phyloP scores from a whole-genome alignment of 2,797 vertebrate species.

The Luscinia luscinia region DNA sequence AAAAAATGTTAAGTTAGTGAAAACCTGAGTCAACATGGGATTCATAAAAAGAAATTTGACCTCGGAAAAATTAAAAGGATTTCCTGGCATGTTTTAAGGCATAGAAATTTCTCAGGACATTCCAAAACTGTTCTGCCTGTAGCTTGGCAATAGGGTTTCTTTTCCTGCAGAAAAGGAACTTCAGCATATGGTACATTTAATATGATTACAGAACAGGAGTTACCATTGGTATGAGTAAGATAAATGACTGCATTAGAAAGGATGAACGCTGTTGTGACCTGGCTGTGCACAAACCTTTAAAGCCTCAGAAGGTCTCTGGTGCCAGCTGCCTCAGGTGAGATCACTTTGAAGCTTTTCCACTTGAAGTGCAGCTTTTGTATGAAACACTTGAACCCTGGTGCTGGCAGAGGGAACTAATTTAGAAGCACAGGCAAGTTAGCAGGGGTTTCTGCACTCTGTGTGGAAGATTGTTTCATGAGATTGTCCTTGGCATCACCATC shows the following conservation, averaged over 20 bases:
- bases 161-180: not conserved
- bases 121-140: not conserved
- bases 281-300: not conserved
- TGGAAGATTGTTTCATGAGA: not conserved
- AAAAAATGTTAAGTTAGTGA: not conserved
- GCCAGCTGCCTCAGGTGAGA: not conserved
- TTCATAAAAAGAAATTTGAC: not conserved
- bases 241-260: not conserved
- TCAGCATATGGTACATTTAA: not conserved
- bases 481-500: not conserved
- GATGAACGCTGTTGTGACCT: not conserved
- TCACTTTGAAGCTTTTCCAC: not conserved
- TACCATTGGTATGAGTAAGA: not conserved
- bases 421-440: not conserved
- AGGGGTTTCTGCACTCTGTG: not conserved
- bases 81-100: not conserved
- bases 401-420: not conserved
- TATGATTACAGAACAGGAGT: not conserved
- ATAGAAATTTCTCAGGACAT: not conserved
- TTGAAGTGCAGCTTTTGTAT: not conserved
- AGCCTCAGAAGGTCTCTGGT: not conserved
- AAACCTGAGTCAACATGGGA: not conserved
- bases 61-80: not conserved
- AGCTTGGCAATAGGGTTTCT: not conserved
- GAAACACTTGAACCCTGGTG: not conserved